Evolutionary conservation across 1,140 invertebrate species (phyloP), one percentile per base, ranked within the genome.

Genomic region (Drosophila pachea): DNA sequence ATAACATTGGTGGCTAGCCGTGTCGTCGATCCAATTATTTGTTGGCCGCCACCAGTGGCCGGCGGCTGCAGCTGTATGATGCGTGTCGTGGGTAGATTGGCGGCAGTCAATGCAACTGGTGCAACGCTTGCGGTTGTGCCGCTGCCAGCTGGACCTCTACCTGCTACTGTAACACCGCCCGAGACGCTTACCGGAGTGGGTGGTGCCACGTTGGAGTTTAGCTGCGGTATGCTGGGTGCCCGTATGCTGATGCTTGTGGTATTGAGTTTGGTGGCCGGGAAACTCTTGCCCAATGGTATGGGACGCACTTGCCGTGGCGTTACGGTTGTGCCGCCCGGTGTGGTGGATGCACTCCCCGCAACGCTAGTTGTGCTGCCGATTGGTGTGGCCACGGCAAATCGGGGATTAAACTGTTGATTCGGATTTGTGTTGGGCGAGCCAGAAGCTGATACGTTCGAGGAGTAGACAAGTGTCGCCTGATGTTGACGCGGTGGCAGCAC

Each of bases 31-130:
- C 88, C 79, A 45, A 89, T 86, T 4, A 89, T 78, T 49, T 88
- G 88, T 35, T 88, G 88, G 0, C 79, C 66, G 0, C 76, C 73
- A 1, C 74, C 78, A 12, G 76, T 75, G n/a, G 83, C 71, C 2
- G 82, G 87, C 62, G 86, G 86, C 58, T 89, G 88, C 32, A 89
- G 64, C 16, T 89, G 89, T 35, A 89, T 89, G 12, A 89, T 89
- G n/a, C 89, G 67, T 1, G 89, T 82, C 7, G 88, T 76, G 11
- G 84, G 74, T 29, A 89, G 29, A 75, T 87, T 89, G 0, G 82
- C 67, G 22, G 84, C 58, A 0, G 77, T 83, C 7, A 83, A 54
- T 0, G 73, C 76, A 65, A 53, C 59, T 33, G 36, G 68, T 36
- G 76, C 61, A 6, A 60, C 72, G 12, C 49, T 69, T 14, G 62